A percentile compares a stretch with the other conserved stretches of the same genome.
Evolutionary conservation across 2,797 vertebrate genomes (phyloP).

Genomic region (Leucoraja ocellata): DNA sequence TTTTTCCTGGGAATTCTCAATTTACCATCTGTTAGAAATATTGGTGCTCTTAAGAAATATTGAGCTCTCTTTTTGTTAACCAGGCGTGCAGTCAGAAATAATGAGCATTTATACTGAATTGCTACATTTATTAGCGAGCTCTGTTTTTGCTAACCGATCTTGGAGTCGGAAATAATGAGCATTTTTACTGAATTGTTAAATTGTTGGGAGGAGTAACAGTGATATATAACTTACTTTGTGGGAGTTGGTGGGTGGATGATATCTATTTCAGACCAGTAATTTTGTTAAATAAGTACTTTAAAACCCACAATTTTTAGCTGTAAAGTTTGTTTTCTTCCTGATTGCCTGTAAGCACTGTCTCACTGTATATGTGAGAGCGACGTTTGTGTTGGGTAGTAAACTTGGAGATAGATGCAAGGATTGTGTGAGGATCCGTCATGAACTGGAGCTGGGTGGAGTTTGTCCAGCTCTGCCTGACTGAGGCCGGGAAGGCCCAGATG

Average conservation of each 20-base stretch:
- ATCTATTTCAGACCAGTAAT: not conserved
- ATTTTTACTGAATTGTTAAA: conserved; percentile 14
- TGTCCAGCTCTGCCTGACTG: too few species aligned
- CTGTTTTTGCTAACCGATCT: too few species aligned
- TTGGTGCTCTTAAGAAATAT: not conserved
- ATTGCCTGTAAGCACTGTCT: not conserved
- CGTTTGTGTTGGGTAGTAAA: too few species aligned
- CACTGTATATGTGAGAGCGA: not conserved
- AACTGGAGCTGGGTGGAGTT: too few species aligned
- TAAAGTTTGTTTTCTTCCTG: not conserved
- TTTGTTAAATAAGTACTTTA: not conserved
- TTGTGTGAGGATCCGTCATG: too few species aligned
- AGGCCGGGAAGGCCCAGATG: too few species aligned
- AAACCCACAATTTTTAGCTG: not conserved
- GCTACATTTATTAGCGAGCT: not conserved
- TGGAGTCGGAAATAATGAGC: not conserved
- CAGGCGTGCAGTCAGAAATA: not conserved
- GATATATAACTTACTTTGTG: not conserved
- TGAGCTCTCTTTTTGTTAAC: too few species aligned
- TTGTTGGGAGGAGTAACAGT: not conserved
- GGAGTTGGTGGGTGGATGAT: not conserved
- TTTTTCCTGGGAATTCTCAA: not conserved
- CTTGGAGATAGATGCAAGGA: too few species aligned
- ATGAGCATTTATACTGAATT: not conserved
- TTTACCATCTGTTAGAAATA: not conserved